A percentile compares a stretch with the other conserved stretches of the same genome.
Evolutionary conservation across 2,113 vertebrate genomes (phyloP).

Genomic region (Pao palembangensis): DNA sequence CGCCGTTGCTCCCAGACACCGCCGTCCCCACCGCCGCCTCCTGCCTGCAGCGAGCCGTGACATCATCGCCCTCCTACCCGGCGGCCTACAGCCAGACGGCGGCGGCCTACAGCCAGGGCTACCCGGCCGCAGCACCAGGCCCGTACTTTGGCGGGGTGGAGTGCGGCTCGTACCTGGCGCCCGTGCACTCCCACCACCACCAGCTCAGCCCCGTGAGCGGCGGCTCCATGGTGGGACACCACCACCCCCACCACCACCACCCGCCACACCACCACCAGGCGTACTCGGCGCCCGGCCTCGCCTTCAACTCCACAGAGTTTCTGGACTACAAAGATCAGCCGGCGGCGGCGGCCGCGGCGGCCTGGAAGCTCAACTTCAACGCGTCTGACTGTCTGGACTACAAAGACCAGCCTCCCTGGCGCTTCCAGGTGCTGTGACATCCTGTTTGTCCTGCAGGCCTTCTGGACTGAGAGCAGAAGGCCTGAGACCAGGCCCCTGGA

Average conservation of each 20-base stretch:
- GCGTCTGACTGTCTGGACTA: constrained; percentile 96
- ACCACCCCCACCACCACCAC: constrained; percentile 88
- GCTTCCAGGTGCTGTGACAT: constrained; percentile 95
- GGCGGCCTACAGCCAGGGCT: constrained; percentile 85
- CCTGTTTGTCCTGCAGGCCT: neutral
- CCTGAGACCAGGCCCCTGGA: too few species aligned
- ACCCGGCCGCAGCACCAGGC: constrained; percentile 76
- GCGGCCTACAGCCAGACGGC: constrained; percentile 87
- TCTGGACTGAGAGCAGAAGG: neutral
- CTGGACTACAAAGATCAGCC: constrained; percentile 96
- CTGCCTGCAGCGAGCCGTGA: constrained; percentile 87
- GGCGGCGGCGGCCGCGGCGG: constrained; percentile 75
- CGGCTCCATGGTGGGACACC: constrained; percentile 84
- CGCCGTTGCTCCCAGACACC: constrained; percentile 76
- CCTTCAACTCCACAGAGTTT: constrained; percentile 93
- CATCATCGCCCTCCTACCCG: constrained; percentile 79
- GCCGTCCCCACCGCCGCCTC: constrained; percentile 80
- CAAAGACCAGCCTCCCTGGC: constrained; percentile 97
- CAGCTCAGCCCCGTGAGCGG: constrained; percentile 91
- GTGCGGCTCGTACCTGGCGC: constrained; percentile 89
- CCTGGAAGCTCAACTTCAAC: constrained; percentile 99
- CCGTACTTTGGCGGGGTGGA: constrained; percentile 94
- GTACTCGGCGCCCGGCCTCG: constrained; percentile 77
- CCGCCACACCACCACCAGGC: constrained; percentile 87
- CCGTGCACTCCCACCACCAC: constrained; percentile 86